Evolutionary conservation across 2,113 vertebrate genomes (phyloP), one percentile per base, ranked within the genome.

Genomic region (Oplegnathus fasciatus): DNA sequence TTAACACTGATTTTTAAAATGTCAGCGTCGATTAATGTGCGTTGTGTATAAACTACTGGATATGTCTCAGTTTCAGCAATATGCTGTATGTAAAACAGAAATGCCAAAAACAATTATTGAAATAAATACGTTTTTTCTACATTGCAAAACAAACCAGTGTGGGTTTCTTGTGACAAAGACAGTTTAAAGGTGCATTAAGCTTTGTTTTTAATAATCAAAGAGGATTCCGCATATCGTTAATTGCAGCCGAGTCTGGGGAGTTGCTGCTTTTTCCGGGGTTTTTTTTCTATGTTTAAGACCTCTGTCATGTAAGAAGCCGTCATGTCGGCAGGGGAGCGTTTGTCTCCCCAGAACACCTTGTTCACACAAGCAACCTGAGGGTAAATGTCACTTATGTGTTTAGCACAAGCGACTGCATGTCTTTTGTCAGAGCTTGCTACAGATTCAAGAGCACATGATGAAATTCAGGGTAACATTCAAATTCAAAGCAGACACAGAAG

Each of bases 311-410:
- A 64, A 58, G 71, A 54, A 69, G 66, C 85, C 10, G 80, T 80
- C 82, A 40, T 58, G 82, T 72, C 60, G 18, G n/a, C 6, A 46
- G 4, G 14, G 4, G 40, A 62, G 74, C 54, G 50, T 64, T 80
- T 26, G 44, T 66, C 72, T 69, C 28, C 24, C 0, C 15, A 18
- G 30, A 58, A 71, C 73, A 61, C 57, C 64, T 66, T 50, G 71
- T 81, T 78, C 69, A 44, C 46, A 50, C 24, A 46, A 60, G 65
- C 52, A 48, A 60, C 48, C 55, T 6, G 20, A 6, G 50, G 74
- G 64, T 86, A 86, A 57, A 86, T 66, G 73, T 78, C 83, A 88
- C 69, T 75, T 83, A 52, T 30, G 71, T 68, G 71, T 73, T 78
- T 83, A 54, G 64, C 15, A 58, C 46, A 30, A 37, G 20, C 64